Base-by-base conservation (phyloP, 2,113 vertebrate genomes). In the Oryzias celebensis region DNA sequence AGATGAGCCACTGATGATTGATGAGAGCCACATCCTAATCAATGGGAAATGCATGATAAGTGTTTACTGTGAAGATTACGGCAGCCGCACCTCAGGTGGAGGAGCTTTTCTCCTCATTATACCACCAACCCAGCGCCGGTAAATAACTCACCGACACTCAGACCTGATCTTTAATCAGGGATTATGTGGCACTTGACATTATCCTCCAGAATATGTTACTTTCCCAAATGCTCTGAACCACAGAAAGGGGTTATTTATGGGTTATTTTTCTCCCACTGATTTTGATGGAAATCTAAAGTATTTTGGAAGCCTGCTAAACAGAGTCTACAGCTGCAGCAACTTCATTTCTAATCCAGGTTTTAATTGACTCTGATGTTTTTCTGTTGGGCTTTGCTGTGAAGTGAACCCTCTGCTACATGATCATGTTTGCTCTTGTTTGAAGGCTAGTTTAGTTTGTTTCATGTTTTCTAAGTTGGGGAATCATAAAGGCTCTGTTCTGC, bases 11-110 rank as follows among this genome's bases (percentile, higher is more conserved):
- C 69, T 83, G 85, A 84, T 91, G 90, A 92, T 89, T 91, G 88
- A 92, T 91, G 89, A 91, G 86, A 89, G 79, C 73, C 82, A 73
- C 88, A 70, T 85, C 75, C 85, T 82, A 90, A 92, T 93, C 90
- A 92, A 91, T 91, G 90, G 82, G 43, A 72, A 85, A 81, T 71
- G 89, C 81, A 73, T 82, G 89, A 82, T 87, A 89, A 92, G 89
- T 91, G 91, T 93, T 93, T 89, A 90, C 86, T 73, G 60, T 78
- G 86, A 81, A 87, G 88, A 91, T 90, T 87, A 86, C 65, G 66
- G 73, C 78, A 75, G 85, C 83, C 42, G 78, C 73, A 68, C 60
- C 84, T 83, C 80, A 79, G 81, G 78, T 91, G 75, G 80, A 91
- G 91, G 84, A 86, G 81, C 83, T 87, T 86, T 81, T 71, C 80